Evolutionary conservation across 1,140 invertebrate genomes (phyloP), one percentile per base, ranked within the genome.

Genomic region (Conopomorpha cramerella): DNA sequence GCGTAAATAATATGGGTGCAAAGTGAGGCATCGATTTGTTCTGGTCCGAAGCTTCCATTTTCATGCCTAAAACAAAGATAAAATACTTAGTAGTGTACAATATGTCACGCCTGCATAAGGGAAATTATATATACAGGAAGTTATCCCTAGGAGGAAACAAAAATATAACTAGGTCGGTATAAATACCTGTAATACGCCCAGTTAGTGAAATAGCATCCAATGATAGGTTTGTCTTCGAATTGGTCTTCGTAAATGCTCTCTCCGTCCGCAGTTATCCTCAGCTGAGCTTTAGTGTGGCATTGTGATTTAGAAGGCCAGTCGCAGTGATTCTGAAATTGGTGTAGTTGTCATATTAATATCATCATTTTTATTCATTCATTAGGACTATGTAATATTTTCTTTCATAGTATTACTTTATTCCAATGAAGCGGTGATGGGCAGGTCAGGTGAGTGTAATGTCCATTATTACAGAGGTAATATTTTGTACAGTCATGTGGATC

Each of bases 401-500:
- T n/a, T n/a, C n/a, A n/a, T n/a, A n/a, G 16, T 13, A 29, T 49
- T 51, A 86, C 80, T 49, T 78, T 72, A 49, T 90, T 91, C 88
- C 91, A 94, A 35, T 86, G 80, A 0, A 93, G 71, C 1, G 86
- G 86, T 13, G 67, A 56, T 0, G 89, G 86, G 57, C 92, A 94
- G 0, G 55, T 62, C 27, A 88, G 82, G 35, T 86, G 81, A 1
- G 83, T 70, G 1, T 88, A 77, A 16, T 80, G 57, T 10, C 87
- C 89, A 49, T 88, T 86, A 23, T 91, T 83, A 54, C 92, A 95
- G 0, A 89, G 65, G 35, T 88, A 90, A 51, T 92, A 95, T 49
- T 91, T 90, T 19, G 80, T 82, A 55, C 91, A 93, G 46, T 93
- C 86, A 0, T 50, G 57, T 2, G 83, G 70, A 52, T 92, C 84